A percentile compares a stretch with the other conserved stretches of the same genome.
phyloP scores from a whole-genome alignment of 2,797 vertebrate genomes.

The Brachyalestes nurse region DNA sequence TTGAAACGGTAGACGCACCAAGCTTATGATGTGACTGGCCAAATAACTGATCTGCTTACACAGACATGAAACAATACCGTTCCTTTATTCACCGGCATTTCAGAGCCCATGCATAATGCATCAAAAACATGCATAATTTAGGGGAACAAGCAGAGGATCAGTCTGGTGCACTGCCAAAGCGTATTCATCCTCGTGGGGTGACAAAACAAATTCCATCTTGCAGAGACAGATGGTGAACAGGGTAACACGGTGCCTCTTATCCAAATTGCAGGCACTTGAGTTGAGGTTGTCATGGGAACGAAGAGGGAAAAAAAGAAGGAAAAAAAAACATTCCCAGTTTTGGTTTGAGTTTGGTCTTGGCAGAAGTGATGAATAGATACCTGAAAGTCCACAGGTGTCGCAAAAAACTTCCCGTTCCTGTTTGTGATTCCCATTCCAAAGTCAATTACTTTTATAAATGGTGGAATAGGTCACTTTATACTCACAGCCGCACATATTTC shows the following conservation, averaged over 20 bases:
- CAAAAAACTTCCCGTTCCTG: neutral
- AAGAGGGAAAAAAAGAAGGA: conserved; percentile 38
- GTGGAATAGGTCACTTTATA: neutral
- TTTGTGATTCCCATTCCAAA: neutral
- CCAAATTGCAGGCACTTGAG: conserved; percentile 68
- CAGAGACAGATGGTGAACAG: conserved; percentile 73
- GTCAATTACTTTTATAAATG: no score
- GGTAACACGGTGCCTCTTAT: conserved; percentile 64
- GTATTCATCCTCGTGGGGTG: conserved; percentile 56
- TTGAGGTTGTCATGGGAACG: conserved; percentile 76
- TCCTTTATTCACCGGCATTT: conserved; percentile 71
- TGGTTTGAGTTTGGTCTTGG: conserved; percentile 45
- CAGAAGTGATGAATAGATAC: conserved; percentile 47
- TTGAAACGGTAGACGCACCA: conserved; percentile 49
- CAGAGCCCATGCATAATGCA: conserved; percentile 75
- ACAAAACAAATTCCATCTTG: conserved; percentile 71
- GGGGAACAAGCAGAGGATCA: conserved; percentile 73
- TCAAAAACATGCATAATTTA: conserved; percentile 77
- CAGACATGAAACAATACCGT: conserved; percentile 73
- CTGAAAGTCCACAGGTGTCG: conserved; percentile 19
- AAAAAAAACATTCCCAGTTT: conserved; percentile 51
- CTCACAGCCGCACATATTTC: no score
- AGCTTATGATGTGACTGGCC: conserved; percentile 54
- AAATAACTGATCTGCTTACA: conserved; percentile 71
- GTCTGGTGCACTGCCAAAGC: conserved; percentile 70